A percentile compares a stretch with the other conserved stretches of the same genome.
phyloP scores from a whole-genome alignment of 1,140 invertebrate species.

The Listronotus bonariensis region DNA sequence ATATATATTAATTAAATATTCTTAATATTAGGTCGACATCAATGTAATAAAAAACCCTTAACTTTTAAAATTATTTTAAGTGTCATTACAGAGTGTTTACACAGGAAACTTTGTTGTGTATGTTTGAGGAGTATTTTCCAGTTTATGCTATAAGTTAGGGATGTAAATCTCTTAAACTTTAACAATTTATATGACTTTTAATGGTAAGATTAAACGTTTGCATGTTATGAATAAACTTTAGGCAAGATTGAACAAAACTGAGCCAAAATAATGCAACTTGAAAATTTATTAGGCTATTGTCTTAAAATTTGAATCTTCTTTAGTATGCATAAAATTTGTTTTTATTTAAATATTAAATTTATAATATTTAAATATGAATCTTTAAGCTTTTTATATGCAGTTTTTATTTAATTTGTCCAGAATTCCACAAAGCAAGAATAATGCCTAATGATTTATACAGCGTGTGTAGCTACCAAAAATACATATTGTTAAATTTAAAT shows the following conservation, averaged over 20 bases:
- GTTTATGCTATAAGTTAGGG: conserved; percentile 15
- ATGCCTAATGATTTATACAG: too few relatives aligned
- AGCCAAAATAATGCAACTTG: conserved; percentile 23
- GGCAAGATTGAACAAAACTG: conserved; percentile 22
- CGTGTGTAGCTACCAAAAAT: too few relatives aligned
- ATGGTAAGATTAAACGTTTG: conserved; percentile 23
- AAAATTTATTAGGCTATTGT: conserved; percentile 22
- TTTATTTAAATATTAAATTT: conserved; percentile 20
- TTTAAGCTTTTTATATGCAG: too few relatives aligned
- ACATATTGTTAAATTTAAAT: too few relatives aligned
- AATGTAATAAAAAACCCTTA: too few relatives aligned
- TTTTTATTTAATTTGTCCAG: too few relatives aligned
- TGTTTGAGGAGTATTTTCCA: conserved; percentile 17
- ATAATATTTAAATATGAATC: conserved; percentile 9
- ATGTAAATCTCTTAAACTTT: conserved; percentile 30
- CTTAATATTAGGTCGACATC: too few relatives aligned
- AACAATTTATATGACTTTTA: conserved; percentile 33
- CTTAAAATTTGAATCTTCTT: conserved; percentile 25
- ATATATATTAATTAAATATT: too few relatives aligned
- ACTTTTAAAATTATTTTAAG: too few relatives aligned
- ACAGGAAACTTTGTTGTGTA: conserved; percentile 17
- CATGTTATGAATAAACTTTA: conserved; percentile 35
- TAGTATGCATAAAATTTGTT: conserved; percentile 9
- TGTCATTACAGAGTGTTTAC: conserved; percentile 10
- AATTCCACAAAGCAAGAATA: too few relatives aligned